Evolutionary conservation across 2,113 vertebrate genomes (phyloP), one percentile per base, ranked within the genome.

Genomic region (Tupaia chinensis): DNA sequence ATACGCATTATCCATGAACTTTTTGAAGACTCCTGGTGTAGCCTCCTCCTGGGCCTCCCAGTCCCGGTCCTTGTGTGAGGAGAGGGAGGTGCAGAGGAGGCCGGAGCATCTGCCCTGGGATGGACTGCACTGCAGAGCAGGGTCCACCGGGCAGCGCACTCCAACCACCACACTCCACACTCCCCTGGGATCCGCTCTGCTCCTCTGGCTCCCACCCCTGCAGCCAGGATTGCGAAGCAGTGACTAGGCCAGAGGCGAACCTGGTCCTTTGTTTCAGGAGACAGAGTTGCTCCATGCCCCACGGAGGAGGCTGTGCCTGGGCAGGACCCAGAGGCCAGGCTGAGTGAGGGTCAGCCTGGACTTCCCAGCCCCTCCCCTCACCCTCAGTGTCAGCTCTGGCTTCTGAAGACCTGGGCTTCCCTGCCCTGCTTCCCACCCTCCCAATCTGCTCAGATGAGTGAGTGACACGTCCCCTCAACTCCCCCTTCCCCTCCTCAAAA

Each of bases 141-240:
- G 65, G 19, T 25, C 87, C 69, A 16, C 0, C 2, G 0, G 6
- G 20, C 20, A 11, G 61, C 1, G 53, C 3, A 0, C 14, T 3
- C 65, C 3, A 2, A 23, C 0, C n/a, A 16, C 29, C 0, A 1
- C 7, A 0, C 0, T 11, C 22, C 8, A 0, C 1, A 5, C 54
- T 73, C 11, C 25, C 23, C 11, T 5, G 54, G 0, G 29, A 12
- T 44, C 66, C 2, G 16, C 14, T 16, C 34, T 2, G 2, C 0
- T 32, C 16, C 80, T 58, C 61, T 63, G 13, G 79, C 1, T 0
- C 2, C 8, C 44, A 44, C 44, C 68, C 9, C 20, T 11, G 1
- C 15, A 32, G 69, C 54, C 83, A 16, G n/a, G 65, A 19, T 12
- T 15, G 25, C 56, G n/a, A 53, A 29, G 25, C 82, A 78, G 10